Evolutionary conservation across 2,113 vertebrate species (phyloP).

Genomic region (Chloebia gouldiae): DNA sequence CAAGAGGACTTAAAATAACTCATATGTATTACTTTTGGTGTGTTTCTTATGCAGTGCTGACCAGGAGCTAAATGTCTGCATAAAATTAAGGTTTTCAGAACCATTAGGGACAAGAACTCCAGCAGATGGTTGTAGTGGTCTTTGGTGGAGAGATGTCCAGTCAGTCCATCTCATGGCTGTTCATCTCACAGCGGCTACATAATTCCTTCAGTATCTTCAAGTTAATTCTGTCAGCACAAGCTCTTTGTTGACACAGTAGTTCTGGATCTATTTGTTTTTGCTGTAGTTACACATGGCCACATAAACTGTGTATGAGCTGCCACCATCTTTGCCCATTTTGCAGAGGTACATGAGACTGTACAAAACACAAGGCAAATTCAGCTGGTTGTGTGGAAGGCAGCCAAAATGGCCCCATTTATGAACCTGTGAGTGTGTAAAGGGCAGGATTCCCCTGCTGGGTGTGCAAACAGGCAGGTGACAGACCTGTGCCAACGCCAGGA

Average conservation of each 20-base stretch:
- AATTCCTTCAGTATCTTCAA: background rate
- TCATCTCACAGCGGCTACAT: background rate
- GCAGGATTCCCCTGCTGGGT: accelerated
- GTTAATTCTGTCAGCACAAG: background rate
- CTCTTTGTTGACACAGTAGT: background rate
- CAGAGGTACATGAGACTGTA: background rate
- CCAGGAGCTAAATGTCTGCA: background rate
- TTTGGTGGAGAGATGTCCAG: background rate
- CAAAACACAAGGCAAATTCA: background rate
- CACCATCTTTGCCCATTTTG: background rate
- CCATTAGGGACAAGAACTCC: background rate
- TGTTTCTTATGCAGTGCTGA: background rate
- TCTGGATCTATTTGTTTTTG: background rate
- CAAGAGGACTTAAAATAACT: background rate
- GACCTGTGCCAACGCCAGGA: accelerated
- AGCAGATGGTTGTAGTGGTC: background rate
- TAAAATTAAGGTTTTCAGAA: background rate
- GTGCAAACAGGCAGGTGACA: background rate
- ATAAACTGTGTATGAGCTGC: background rate
- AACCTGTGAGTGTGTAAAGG: background rate
- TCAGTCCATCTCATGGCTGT: background rate
- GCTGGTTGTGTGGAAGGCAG: background rate
- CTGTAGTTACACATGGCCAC: background rate
- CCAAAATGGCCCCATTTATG: background rate
- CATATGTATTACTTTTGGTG: background rate